phyloP scores from a whole-genome alignment of 2,888 invertebrate genomes.

The Polydrusus cervinus region DNA sequence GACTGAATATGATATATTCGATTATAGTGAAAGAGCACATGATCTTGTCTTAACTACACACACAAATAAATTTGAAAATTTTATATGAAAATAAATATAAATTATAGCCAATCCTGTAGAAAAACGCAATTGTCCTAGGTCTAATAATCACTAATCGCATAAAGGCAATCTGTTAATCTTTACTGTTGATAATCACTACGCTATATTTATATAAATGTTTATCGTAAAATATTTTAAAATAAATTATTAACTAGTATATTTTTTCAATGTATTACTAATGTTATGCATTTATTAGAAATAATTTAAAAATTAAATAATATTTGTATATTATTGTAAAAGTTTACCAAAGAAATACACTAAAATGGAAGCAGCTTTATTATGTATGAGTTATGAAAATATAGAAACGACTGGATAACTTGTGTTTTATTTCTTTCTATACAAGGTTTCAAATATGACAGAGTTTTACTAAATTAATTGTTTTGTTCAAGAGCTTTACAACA shows the following conservation, averaged over 20 bases:
- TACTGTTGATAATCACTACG: constrained; percentile 10
- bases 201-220: constrained; percentile 13
- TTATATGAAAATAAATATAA: too few relatives aligned
- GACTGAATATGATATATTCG: too few relatives aligned
- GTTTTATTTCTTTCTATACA: neutral
- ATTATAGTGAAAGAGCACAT: too few relatives aligned
- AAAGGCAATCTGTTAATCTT: constrained; percentile 3
- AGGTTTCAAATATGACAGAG: too few relatives aligned
- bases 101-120: too few relatives aligned
- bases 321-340: constrained; percentile 23
- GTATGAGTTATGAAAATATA: constrained; percentile 15
- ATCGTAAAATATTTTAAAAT: neutral
- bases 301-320: neutral
- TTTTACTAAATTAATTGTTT: too few relatives aligned
- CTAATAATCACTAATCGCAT: neutral
- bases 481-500: too few relatives aligned
- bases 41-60: too few relatives aligned
- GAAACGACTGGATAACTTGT: neutral
- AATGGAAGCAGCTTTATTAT: constrained; percentile 1
- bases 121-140: too few relatives aligned
- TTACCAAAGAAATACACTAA: constrained; percentile 32
- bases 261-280: neutral
- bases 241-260: neutral
- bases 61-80: too few relatives aligned
- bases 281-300: constrained; percentile 22